phyloP scores from a whole-genome alignment of 2,113 vertebrate genomes.

The Excalfactoria chinensis region DNA sequence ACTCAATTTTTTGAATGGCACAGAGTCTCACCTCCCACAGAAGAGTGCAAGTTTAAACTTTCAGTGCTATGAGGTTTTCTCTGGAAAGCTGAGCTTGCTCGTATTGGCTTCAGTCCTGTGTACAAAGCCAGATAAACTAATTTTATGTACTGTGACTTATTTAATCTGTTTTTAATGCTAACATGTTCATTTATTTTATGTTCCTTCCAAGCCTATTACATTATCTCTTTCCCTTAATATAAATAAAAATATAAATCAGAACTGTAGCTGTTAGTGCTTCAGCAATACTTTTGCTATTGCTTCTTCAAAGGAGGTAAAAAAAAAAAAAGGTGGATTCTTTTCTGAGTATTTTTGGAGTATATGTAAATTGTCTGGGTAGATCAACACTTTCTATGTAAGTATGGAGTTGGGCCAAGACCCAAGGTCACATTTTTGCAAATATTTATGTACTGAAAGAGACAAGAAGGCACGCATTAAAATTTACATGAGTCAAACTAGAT shows the following conservation, averaged over 20 bases:
- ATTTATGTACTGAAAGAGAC: not conserved
- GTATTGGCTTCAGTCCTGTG: not conserved
- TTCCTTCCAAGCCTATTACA: conserved; percentile 20
- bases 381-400: not conserved
- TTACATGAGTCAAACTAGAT: not conserved
- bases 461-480: accelerated
- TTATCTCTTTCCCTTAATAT: not conserved
- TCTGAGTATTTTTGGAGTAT: not conserved
- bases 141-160: conserved; percentile 66
- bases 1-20: not conserved
- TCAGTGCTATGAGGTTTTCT: not conserved
- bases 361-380: not conserved
- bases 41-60: not conserved
- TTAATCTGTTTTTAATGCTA: conserved; percentile 56
- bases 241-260: not conserved
- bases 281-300: not conserved
- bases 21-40: not conserved
- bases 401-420: not conserved
- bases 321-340: not conserved
- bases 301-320: not conserved
- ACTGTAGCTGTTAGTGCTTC: not conserved
- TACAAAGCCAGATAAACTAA: conserved; percentile 28
- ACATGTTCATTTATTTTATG: conserved; percentile 57
- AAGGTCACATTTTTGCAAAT: not conserved
- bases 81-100: not conserved